Base-by-base conservation (phyloP, 1,140 invertebrate species). In the Hylaeus anthracinus region DNA sequence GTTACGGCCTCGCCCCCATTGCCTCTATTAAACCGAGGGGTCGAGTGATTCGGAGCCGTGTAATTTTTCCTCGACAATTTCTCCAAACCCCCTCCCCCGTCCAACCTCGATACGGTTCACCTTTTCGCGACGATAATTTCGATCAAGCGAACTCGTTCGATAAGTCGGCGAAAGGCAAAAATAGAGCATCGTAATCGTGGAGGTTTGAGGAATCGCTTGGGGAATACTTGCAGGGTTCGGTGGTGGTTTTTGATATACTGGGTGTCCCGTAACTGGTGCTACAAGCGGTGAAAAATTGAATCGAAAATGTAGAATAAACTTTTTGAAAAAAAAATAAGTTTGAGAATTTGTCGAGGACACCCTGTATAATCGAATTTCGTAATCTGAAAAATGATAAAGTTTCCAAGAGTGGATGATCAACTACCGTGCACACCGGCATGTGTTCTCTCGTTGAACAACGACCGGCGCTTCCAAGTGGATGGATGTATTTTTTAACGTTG, bases 1-100 rank as follows among this genome's bases (percentile, higher is more conserved):
- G 69, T 72, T 79, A 79, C 15, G 39, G n/a, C 8, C 64, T 3
- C 39, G 5, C 53, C 48, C 41, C n/a, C 70, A 72, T 79, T 72
- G 58, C 76, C 58, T 72, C 69, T 45, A 79, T 79, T 72, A 72
- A 72, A 72, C 39, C 69, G 39, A 12, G n/a, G 63, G 45, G 14
- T 26, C 58, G 69, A 72, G 69, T 53, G 65, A 43, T 71, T 71
- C 26, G 26, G 43, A 45, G 65, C 6, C 45, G 9, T 55, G 69
- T 72, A 72, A 72, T 72, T 78, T 53, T 61, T 60, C 39, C 14
- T 26, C 15, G 43, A 48, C 64, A 26, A 66, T 48, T 66, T 53
- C 51, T 60, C 60, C n/a, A 12, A 3, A 26, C 12, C 26, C 2
- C 37, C n/a, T 26, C n/a, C 14, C 73, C 14, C 14, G 14, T 3